A percentile compares a stretch with the other conserved stretches of the same genome.
Conservation (phyloP, 1,140 invertebrate species). For the Meloidogyne floridensis region DNA sequence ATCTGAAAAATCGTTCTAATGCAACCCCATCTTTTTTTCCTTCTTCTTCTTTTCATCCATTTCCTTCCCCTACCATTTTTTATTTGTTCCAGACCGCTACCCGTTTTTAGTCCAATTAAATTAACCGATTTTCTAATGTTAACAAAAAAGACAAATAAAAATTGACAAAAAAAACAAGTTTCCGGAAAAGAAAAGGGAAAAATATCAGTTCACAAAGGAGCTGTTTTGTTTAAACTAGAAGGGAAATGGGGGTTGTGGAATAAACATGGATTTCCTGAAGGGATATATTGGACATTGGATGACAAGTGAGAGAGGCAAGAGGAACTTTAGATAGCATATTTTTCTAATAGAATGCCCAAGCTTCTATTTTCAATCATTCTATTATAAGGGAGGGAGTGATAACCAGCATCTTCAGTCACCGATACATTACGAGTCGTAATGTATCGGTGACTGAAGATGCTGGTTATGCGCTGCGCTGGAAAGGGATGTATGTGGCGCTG, state of each 20-base stretch:
- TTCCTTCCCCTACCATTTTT: background rate
- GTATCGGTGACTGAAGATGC: too few relatives aligned
- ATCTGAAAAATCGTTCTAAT: conserved; percentile 4
- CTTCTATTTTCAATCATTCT: too few relatives aligned
- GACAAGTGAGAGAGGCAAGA: background rate
- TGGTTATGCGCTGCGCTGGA: too few relatives aligned
- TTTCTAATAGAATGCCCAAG: background rate
- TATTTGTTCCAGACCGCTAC: conserved; percentile 4
- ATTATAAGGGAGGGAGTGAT: too few relatives aligned
- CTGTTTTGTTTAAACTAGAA: background rate
- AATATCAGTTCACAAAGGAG: background rate
- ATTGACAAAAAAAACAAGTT: background rate
- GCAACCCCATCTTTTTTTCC: background rate
- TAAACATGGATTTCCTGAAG: background rate
- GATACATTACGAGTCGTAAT: too few relatives aligned
- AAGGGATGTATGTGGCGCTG: too few relatives aligned
- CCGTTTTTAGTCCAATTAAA: background rate
- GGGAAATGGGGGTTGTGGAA: background rate
- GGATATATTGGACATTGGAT: background rate
- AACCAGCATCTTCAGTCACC: too few relatives aligned
- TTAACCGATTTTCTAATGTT: background rate
- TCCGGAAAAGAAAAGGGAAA: background rate
- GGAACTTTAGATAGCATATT: too few relatives aligned
- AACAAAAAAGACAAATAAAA: conserved; percentile 1
- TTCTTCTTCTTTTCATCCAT: background rate